Evolutionary conservation across 2,888 invertebrate species (phyloP).

Genomic region (Cerastis leucographa): DNA sequence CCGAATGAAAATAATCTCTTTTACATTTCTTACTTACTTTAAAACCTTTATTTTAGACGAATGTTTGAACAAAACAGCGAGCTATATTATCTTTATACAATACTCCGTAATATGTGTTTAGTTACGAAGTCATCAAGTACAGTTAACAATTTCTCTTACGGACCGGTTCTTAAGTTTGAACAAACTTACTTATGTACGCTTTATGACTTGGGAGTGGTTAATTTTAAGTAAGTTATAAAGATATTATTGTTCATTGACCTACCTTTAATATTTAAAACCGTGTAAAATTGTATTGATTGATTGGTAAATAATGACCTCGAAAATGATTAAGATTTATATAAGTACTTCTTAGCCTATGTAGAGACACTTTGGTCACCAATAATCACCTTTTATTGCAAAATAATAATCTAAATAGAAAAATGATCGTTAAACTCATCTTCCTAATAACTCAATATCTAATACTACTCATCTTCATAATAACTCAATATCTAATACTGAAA

Average conservation of each 20-base stretch:
- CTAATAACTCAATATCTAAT: not conserved
- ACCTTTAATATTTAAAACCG: conserved; percentile 46
- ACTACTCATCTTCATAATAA: too few relatives aligned
- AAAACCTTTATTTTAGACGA: conserved; percentile 17
- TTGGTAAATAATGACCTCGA: not conserved
- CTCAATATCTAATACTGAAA: too few relatives aligned
- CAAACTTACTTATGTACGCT: conserved; percentile 83
- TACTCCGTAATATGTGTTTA: conserved; percentile 82
- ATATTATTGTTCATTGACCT: conserved; percentile 68
- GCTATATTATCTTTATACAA: conserved; percentile 61
- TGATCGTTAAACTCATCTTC: not conserved
- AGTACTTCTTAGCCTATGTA: not conserved
- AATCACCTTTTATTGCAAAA: not conserved
- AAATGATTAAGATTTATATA: not conserved
- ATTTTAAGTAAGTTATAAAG: conserved; percentile 73
- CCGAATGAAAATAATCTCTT: conserved; percentile 11
- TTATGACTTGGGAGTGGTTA: conserved; percentile 80
- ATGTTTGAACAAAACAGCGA: conserved; percentile 48
- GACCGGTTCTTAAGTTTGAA: conserved; percentile 86
- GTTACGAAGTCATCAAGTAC: conserved; percentile 87
- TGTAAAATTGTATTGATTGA: conserved; percentile 33
- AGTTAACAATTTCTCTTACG: conserved; percentile 87
- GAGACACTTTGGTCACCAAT: not conserved
- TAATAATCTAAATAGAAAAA: not conserved
- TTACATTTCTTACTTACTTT: conserved; percentile 15